phyloP scores from a whole-genome alignment of 1,140 invertebrate genomes.

The Chrysopa pallens region DNA sequence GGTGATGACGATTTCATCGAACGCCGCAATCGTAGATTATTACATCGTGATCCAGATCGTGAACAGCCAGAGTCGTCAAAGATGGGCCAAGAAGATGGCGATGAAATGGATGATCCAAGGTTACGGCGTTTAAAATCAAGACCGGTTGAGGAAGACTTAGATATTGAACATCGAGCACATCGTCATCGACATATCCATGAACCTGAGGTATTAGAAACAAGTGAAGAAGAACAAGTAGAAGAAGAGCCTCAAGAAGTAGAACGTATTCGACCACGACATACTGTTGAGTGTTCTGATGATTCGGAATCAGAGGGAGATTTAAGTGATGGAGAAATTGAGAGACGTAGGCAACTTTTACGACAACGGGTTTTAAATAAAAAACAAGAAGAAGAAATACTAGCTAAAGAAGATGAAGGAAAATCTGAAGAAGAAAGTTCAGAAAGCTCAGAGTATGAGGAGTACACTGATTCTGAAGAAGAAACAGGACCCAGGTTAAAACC shows the following conservation, averaged over 20 bases:
- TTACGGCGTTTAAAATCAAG: constrained; percentile 42
- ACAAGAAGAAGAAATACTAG: constrained; percentile 37
- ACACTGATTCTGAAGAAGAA: constrained; percentile 78
- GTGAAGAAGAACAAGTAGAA: constrained; percentile 42
- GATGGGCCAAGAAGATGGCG: constrained; percentile 22
- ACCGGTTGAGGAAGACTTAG: constrained; percentile 29
- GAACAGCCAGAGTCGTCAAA: constrained; percentile 6
- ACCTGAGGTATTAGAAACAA: constrained; percentile 53
- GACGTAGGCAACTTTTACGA: constrained; percentile 43
- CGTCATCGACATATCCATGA: constrained; percentile 45
- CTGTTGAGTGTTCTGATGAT: constrained; percentile 32
- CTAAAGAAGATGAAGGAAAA: constrained; percentile 52
- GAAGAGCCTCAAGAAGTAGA: constrained; percentile 43
- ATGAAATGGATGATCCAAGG: constrained; percentile 59
- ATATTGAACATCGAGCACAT: constrained; percentile 31
- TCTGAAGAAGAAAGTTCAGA: constrained; percentile 62
- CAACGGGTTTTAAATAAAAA: constrained; percentile 49
- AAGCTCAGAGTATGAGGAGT: constrained; percentile 54
- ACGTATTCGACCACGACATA: constrained; percentile 21
- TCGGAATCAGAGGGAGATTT: constrained; percentile 49
- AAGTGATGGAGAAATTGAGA: constrained; percentile 70
- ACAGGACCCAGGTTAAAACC: constrained; percentile 82
- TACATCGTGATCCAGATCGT: constrained; percentile 8
- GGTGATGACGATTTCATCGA: constrained; percentile 74
- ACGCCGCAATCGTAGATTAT: constrained; percentile 19